A percentile compares a stretch with the other conserved stretches of the same genome.
Conservation (phyloP, 2,888 invertebrate genomes). For the Acrobasis consociella region DNA sequence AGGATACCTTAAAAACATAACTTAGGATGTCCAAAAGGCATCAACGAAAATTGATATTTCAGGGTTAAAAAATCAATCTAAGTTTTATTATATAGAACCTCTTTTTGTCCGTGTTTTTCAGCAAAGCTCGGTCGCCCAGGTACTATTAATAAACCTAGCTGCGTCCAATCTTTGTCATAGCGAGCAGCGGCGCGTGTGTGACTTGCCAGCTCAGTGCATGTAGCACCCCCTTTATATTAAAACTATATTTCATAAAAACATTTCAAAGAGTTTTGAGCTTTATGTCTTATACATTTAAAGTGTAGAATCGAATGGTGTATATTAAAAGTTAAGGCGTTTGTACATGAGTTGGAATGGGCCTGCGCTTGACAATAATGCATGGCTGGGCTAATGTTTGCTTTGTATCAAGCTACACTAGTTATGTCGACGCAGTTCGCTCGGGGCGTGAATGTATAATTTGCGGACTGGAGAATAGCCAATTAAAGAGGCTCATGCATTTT, state of each 20-base stretch:
- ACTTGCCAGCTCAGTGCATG: slow-evolving; percentile 73
- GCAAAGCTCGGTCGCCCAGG: no score
- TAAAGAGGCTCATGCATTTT: slow-evolving; percentile 77
- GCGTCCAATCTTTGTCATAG: slow-evolving; percentile 76
- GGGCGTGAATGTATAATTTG: slow-evolving; percentile 80
- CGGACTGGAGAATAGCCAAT: slow-evolving; percentile 70
- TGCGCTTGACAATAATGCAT: slow-evolving; percentile 82
- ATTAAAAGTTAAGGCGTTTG: slow-evolving; percentile 37
- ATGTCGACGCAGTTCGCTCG: slow-evolving; percentile 69
- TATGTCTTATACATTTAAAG: not conserved
- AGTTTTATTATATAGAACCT: no score
- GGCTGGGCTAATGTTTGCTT: slow-evolving; percentile 81
- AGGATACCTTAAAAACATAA: no score
- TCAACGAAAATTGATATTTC: no score
- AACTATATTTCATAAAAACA: slow-evolving; percentile 30
- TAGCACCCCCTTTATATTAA: slow-evolving; percentile 47
- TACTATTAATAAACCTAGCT: slow-evolving; percentile 69
- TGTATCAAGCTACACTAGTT: slow-evolving; percentile 76
- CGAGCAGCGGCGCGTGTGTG: slow-evolving; percentile 68
- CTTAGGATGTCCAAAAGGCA: no score
- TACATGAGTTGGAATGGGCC: slow-evolving; percentile 47
- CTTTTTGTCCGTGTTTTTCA: no score
- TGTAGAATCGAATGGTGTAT: slow-evolving; percentile 31
- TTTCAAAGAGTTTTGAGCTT: slow-evolving; percentile 30
- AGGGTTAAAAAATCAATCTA: no score